A percentile compares a stretch with the other conserved stretches of the same genome.
phyloP scores from a whole-genome alignment of 2,888 invertebrate genomes.

The Chymomyza caudatula region DNA sequence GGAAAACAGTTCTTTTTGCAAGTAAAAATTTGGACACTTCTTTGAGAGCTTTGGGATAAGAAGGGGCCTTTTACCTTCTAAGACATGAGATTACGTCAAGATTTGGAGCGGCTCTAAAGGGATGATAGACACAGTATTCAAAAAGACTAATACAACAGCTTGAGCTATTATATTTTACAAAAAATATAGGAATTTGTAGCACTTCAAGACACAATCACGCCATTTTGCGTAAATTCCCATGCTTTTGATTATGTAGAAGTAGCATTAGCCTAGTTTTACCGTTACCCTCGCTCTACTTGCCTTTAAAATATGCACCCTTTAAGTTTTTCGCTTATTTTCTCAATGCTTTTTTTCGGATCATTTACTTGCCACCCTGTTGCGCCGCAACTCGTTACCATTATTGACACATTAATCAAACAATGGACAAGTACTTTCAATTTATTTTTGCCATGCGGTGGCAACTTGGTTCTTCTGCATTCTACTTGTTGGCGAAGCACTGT shows the following conservation, averaged over 20 bases:
- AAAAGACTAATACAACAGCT: too few species aligned
- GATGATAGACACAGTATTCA: too few species aligned
- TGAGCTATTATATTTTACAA: too few species aligned
- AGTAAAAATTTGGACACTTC: too few species aligned
- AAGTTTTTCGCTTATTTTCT: constrained; percentile 3
- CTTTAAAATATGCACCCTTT: not conserved
- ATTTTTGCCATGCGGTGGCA: constrained; percentile 43
- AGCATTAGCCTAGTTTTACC: not conserved
- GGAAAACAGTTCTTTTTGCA: too few species aligned
- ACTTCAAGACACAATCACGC: too few species aligned
- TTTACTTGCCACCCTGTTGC: constrained; percentile 20
- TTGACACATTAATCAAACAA: constrained; percentile 72
- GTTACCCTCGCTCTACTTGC: not conserved
- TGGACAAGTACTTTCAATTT: constrained; percentile 70
- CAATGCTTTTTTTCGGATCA: constrained; percentile 6
- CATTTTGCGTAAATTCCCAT: too few species aligned
- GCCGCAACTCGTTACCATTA: constrained; percentile 42
- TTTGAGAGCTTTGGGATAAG: too few species aligned
- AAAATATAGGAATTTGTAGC: too few species aligned
- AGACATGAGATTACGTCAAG: too few species aligned
- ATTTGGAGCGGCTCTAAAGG: too few species aligned
- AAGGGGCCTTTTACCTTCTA: too few species aligned
- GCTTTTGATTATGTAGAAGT: not conserved
- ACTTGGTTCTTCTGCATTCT: constrained; percentile 42
- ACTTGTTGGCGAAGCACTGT: constrained; percentile 45